A percentile compares a stretch with the other conserved stretches of the same genome.
These are phyloP conservation scores for Corynorhinus townsendii DNA, from an alignment of 2,113 vertebrate species.

Conservation along the genomic window DNA sequence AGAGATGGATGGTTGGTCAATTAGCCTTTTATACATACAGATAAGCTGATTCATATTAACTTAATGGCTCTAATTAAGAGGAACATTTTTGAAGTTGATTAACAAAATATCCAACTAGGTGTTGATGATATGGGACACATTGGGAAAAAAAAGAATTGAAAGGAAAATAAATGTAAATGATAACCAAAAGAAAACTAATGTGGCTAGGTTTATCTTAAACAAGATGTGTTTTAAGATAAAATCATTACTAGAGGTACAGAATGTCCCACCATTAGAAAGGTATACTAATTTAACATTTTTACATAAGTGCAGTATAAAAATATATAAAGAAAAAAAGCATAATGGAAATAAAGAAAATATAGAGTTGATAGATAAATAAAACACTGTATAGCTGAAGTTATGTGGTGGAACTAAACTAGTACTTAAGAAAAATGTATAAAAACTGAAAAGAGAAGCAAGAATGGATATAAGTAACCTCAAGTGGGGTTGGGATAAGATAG, in stretches of 20 bases:
- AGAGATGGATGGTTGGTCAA: too few species aligned
- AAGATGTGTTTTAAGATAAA: background rate
- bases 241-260: background rate
- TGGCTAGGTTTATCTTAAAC: background rate
- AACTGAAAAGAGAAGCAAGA: background rate
- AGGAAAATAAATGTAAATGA: background rate
- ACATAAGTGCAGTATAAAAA: background rate
- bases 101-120: background rate
- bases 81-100: background rate
- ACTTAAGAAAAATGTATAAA: background rate
- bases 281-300: background rate
- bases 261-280: background rate
- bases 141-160: background rate
- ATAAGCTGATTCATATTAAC: background rate
- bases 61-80: background rate
- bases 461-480: background rate
- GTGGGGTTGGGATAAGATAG: background rate
- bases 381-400: background rate
- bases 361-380: background rate
- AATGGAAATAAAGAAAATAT: background rate
- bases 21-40: too few species aligned
- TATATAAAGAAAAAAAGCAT: background rate
- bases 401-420: background rate
- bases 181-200: background rate
- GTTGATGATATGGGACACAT: background rate